Evolutionary conservation across 1,140 invertebrate genomes (phyloP).

Genomic region (Brachionus rotundiformis): DNA sequence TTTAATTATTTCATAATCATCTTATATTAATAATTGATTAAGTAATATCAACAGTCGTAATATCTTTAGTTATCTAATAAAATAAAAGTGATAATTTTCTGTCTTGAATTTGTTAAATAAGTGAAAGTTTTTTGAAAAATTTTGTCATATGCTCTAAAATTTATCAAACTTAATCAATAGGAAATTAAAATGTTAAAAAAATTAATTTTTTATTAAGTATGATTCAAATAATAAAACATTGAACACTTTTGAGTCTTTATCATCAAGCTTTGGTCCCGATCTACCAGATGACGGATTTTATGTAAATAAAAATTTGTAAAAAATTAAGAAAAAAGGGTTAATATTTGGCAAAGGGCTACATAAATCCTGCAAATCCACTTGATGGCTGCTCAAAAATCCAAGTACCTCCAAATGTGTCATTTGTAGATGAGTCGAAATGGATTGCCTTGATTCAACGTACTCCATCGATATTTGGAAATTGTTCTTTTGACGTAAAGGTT

Average conservation of each 20-base stretch:
- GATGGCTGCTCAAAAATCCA: conserved; percentile 29
- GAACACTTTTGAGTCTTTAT: conserved; percentile 27
- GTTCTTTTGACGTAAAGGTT: conserved; percentile 51
- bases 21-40: too few relatives aligned
- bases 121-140: too few relatives aligned
- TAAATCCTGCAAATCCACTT: not conserved
- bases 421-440: not conserved
- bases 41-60: too few relatives aligned
- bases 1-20: too few relatives aligned
- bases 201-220: too few relatives aligned
- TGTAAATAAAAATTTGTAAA: conserved; percentile 20
- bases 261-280: conserved; percentile 14
- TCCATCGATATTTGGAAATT: conserved; percentile 36
- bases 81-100: too few relatives aligned
- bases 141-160: too few relatives aligned
- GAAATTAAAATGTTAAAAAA: too few relatives aligned
- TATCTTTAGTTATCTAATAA: too few relatives aligned
- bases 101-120: too few relatives aligned
- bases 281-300: conserved; percentile 39
- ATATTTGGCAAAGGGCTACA: conserved; percentile 29
- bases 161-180: too few relatives aligned
- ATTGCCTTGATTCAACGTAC: conserved; percentile 51
- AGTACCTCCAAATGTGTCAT: conserved; percentile 44
- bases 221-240: conserved; percentile 30
- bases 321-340: not conserved